Evolutionary conservation across 1,140 invertebrate species (phyloP).

Genomic region (Aradophagus sp.): DNA sequence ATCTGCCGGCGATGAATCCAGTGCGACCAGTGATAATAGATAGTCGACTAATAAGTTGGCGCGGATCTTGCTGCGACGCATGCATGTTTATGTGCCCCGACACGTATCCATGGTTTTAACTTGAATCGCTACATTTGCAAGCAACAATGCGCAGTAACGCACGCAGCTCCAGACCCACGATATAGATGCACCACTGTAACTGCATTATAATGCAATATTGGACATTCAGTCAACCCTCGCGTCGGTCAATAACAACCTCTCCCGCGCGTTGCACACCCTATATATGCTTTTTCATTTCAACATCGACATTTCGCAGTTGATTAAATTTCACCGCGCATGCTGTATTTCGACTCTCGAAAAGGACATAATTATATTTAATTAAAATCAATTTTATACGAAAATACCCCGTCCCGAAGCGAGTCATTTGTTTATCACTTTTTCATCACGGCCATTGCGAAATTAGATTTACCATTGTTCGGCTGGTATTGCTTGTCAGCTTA

Average conservation of each 20-base stretch:
- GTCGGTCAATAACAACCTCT: constrained; percentile 52
- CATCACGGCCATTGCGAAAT: too few species aligned
- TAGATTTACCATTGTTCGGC: too few species aligned
- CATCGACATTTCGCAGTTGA: constrained; percentile 54
- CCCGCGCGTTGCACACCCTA: constrained; percentile 32
- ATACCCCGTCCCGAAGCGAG: neutral
- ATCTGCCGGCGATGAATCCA: constrained; percentile 10
- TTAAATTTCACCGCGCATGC: constrained; percentile 38
- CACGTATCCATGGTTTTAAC: constrained; percentile 26
- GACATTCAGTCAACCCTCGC: constrained; percentile 52
- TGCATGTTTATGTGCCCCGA: constrained; percentile 17
- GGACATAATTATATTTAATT: constrained; percentile 52
- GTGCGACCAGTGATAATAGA: constrained; percentile 35
- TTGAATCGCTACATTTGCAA: constrained; percentile 38
- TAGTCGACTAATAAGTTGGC: constrained; percentile 42
- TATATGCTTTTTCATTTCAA: constrained; percentile 55
- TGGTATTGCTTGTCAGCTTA: too few species aligned
- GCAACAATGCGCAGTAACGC: constrained; percentile 39
- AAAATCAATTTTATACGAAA: constrained; percentile 28
- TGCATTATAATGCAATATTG: constrained; percentile 56
- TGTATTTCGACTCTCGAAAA: constrained; percentile 34
- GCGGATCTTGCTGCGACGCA: constrained; percentile 20
- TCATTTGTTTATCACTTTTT: too few species aligned
- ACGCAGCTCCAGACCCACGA: constrained; percentile 49
- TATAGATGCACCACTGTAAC: constrained; percentile 60